Evolutionary conservation across 2,888 invertebrate species (phyloP), one percentile per base, ranked within the genome.

Genomic region (Selenia dentaria): DNA sequence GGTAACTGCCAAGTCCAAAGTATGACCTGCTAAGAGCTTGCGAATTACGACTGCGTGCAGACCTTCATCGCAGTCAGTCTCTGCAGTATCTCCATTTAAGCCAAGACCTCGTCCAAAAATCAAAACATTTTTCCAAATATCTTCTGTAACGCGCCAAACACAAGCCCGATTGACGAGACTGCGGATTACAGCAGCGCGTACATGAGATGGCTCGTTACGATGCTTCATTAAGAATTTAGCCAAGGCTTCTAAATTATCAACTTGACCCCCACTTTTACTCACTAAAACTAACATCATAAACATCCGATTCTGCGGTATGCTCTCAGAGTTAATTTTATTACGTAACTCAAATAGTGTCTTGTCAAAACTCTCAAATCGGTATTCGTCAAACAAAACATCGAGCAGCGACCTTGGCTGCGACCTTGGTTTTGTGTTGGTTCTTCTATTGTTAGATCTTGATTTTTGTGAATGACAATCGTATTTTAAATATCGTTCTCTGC

Each of bases 281-380:
- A 84, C 72, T 14, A 85, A 60, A 2, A 85, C 82, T 0, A 83
- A 57, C 44, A 84, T 64, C 59, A 85, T 83, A 32, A 67, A 71
- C 24, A 77, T 67, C 6, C 85, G 61, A 11, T 70, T 72, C 24
- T 81, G 67, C 0, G 63, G 48, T 0, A 67, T 61, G 33, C 70
- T 69, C 22, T 73, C 70, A 1, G 67, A 58, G 18, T 43, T 39
- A 24, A 83, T 45, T 6, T 64, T 67, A 14, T 62, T 69, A 0
- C 51, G 59, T 1, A 84, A 57, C 11, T 83, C 78, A 2, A 53
- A 59, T 8, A 81, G 62, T 0, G 79, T 65, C 8, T 64, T 62
- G 0, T 71, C 62, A 18, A 82, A 84, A n/a, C 67, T 67, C 0
- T 48, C 45, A 32, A 81, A 78, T 2, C 84, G 67, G 46, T 75